These are phyloP conservation scores for Sylvietta virens DNA, from an alignment of 2,113 vertebrate species.

Conservation along the genomic window DNA sequence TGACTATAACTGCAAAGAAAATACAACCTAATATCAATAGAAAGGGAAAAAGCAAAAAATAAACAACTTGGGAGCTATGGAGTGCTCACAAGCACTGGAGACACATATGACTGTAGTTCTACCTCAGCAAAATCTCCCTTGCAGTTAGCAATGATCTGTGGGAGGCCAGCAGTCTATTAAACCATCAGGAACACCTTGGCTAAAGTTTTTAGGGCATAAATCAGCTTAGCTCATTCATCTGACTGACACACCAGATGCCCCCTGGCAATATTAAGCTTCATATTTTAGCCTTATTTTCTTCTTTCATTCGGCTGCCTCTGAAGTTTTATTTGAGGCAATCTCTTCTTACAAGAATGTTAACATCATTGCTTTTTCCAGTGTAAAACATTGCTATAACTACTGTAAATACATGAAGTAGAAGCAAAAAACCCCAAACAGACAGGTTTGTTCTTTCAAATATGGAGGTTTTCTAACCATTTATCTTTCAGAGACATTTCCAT, in stretches of 20 bases:
- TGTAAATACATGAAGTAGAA: slow-evolving; percentile 29
- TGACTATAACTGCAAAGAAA: background rate
- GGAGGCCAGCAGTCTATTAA: slow-evolving; percentile 50
- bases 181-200: slow-evolving; percentile 56
- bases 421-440: background rate
- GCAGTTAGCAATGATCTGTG: slow-evolving; percentile 11
- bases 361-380: slow-evolving; percentile 48
- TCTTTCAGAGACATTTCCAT: slow-evolving; percentile 44
- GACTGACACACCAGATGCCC: slow-evolving; percentile 62
- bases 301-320: slow-evolving; percentile 55
- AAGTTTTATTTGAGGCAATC: slow-evolving; percentile 65
- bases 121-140: slow-evolving; percentile 11
- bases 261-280: slow-evolving; percentile 42
- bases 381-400: slow-evolving; percentile 30
- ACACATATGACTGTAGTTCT: background rate
- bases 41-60: slow-evolving; percentile 27
- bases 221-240: slow-evolving; percentile 57
- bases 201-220: slow-evolving; percentile 56
- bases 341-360: slow-evolving; percentile 61
- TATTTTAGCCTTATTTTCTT: slow-evolving; percentile 63
- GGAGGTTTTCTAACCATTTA: slow-evolving; percentile 33
- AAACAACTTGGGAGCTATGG: background rate
- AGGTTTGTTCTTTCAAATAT: slow-evolving; percentile 17
- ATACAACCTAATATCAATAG: slow-evolving; percentile 9
- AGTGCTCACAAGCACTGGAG: background rate